Evolutionary conservation across 2,113 vertebrate species (phyloP).

Genomic region (Muscicapa adusta): DNA sequence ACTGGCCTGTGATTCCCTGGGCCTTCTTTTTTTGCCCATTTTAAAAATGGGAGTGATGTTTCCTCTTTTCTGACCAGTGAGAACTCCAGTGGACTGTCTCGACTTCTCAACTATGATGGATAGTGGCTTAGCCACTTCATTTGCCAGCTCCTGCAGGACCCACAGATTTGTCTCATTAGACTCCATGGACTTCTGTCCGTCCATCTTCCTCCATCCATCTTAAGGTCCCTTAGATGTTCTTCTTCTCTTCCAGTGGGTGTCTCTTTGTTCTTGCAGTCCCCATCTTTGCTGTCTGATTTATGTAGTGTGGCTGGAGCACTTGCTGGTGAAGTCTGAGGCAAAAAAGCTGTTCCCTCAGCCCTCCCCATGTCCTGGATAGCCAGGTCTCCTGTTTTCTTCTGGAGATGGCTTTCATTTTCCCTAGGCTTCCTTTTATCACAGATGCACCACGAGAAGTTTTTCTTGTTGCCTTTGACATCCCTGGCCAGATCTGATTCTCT

Average conservation of each 20-base stretch:
- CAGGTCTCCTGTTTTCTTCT: not conserved
- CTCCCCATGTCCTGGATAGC: not conserved
- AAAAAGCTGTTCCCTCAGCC: not conserved
- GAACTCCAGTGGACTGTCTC: not conserved
- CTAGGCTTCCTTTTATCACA: not conserved
- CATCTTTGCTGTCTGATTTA: not conserved
- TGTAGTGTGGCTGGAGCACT: not conserved
- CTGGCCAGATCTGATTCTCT: not conserved
- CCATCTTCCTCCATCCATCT: not conserved
- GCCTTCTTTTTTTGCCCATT: not conserved
- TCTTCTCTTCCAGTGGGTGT: not conserved
- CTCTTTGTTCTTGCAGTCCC: not conserved
- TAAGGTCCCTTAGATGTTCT: not conserved
- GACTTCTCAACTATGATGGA: accelerated
- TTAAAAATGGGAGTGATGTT: not conserved
- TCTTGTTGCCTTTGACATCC: not conserved
- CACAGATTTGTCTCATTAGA: not conserved
- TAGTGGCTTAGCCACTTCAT: not conserved
- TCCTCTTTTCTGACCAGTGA: not conserved
- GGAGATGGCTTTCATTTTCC: not conserved
- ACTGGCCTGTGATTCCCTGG: not conserved
- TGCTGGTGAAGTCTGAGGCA: not conserved
- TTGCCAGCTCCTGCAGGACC: not conserved
- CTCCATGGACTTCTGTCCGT: too few relatives aligned
- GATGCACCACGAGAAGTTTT: not conserved